These are phyloP conservation scores for Drosophila sordidula DNA, from an alignment of 2,888 invertebrate genomes.

Conservation along the genomic window DNA sequence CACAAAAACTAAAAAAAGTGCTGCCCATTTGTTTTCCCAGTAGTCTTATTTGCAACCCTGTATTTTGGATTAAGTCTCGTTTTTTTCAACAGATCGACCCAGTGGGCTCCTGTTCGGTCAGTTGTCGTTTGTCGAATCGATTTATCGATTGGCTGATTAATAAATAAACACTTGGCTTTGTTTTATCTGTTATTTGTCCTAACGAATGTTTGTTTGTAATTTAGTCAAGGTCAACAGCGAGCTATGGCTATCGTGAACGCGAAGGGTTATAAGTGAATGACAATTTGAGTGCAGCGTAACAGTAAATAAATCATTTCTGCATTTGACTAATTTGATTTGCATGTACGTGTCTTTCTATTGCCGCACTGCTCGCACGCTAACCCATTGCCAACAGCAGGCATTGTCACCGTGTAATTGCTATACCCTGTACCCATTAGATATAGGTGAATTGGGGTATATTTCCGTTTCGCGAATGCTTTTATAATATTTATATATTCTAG, in stretches of 20 bases:
- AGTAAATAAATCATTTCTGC: slow-evolving; percentile 20
- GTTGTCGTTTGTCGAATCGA: slow-evolving; percentile 25
- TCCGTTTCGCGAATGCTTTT: not conserved
- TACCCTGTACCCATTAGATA: not conserved
- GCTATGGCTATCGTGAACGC: not conserved
- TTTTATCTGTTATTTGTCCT: not conserved
- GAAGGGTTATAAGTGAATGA: not conserved
- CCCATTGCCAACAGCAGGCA: slow-evolving; percentile 11
- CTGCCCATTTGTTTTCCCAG: not conserved
- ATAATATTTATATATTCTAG: no score
- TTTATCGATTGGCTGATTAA: slow-evolving; percentile 45
- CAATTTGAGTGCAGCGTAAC: slow-evolving; percentile 1
- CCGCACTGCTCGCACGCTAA: slow-evolving; percentile 22
- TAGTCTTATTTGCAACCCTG: not conserved
- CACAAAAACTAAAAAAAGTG: no score
- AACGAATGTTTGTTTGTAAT: not conserved
- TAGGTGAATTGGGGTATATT: not conserved
- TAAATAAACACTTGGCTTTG: slow-evolving; percentile 13
- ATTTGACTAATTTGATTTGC: slow-evolving; percentile 24
- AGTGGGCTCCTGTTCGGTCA: not conserved
- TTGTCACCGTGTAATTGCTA: not conserved
- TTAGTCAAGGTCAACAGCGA: slow-evolving; percentile 10
- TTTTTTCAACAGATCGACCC: not conserved
- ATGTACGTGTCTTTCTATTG: slow-evolving; percentile 11
- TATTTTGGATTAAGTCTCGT: not conserved